Conservation (phyloP, 1,140 invertebrate genomes). For the Mizuhopecten yessoensis region DNA sequence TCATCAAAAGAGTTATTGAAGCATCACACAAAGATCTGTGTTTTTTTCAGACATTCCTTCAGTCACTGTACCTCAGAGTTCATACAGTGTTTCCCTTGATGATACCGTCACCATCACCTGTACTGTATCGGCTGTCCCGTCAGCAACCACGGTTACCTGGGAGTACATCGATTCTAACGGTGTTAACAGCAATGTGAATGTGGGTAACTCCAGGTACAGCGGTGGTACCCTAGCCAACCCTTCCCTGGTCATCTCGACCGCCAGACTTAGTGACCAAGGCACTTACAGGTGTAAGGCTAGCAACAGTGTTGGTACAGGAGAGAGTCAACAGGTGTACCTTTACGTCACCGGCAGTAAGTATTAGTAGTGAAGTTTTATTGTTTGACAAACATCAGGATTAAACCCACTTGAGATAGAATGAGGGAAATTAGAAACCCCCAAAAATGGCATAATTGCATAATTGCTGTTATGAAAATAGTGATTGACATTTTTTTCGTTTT, state of each 20-base stretch:
- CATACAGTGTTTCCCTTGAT: constrained; percentile 50
- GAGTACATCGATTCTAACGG: constrained; percentile 47
- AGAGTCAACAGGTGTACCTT: constrained; percentile 36
- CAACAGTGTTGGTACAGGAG: constrained; percentile 53
- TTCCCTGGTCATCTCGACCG: constrained; percentile 48
- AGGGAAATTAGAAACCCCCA: no score
- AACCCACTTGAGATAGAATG: no score
- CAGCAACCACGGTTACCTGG: constrained; percentile 46
- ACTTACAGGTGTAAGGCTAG: constrained; percentile 54
- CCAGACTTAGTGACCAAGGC: constrained; percentile 42
- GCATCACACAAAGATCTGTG: not conserved
- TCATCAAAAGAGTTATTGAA: no score
- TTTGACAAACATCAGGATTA: no score
- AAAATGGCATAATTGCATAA: no score
- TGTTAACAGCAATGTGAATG: constrained; percentile 44
- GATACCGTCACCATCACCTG: constrained; percentile 46
- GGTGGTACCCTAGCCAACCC: constrained; percentile 51
- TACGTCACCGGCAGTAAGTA: constrained; percentile 53
- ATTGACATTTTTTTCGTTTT: no score
- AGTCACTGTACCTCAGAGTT: constrained; percentile 54
- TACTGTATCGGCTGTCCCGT: constrained; percentile 49
- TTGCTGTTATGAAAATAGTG: no score
- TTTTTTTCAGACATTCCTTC: constrained; percentile 52
- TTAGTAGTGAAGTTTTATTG: no score
- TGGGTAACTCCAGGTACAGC: constrained; percentile 35